Evolutionary conservation across 2,113 vertebrate species (phyloP).

Genomic region (Scomber scombrus): DNA sequence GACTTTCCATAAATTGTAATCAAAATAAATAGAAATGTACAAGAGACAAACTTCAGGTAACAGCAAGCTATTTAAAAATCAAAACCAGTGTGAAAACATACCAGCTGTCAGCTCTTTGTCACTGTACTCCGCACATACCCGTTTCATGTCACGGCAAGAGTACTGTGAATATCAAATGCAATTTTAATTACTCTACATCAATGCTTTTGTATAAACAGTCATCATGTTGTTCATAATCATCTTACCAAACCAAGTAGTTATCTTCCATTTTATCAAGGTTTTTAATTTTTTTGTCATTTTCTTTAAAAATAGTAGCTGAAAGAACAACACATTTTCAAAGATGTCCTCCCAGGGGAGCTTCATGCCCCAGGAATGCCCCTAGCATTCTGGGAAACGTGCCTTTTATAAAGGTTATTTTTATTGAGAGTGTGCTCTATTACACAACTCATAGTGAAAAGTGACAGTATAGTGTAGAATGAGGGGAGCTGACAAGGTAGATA

Average conservation of each 20-base stretch:
- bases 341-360: conserved; percentile 17
- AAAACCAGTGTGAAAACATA: background rate
- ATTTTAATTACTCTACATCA: too few species aligned
- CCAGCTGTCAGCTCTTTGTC: background rate
- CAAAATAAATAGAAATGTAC: background rate
- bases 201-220: too few species aligned
- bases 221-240: too few species aligned
- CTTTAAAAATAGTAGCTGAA: background rate
- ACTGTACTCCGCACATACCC: background rate
- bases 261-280: too few species aligned
- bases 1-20: background rate
- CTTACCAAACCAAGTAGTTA: too few species aligned
- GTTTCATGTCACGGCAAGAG: background rate
- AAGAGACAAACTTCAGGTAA: background rate
- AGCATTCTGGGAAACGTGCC: conserved; percentile 23
- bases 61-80: background rate
- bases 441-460: conserved; percentile 22
- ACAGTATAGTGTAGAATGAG: background rate
- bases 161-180: too few species aligned
- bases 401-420: conserved; percentile 39
- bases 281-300: too few species aligned
- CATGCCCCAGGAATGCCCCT: conserved; percentile 27
- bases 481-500: background rate
- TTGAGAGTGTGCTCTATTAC: conserved; percentile 12
- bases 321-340: conserved; percentile 19